Percentiles rank a stretch among this genome's conserved stretches.
Conservation (phyloP, 2,888 invertebrate genomes). For the Tribolium freemani region DNA sequence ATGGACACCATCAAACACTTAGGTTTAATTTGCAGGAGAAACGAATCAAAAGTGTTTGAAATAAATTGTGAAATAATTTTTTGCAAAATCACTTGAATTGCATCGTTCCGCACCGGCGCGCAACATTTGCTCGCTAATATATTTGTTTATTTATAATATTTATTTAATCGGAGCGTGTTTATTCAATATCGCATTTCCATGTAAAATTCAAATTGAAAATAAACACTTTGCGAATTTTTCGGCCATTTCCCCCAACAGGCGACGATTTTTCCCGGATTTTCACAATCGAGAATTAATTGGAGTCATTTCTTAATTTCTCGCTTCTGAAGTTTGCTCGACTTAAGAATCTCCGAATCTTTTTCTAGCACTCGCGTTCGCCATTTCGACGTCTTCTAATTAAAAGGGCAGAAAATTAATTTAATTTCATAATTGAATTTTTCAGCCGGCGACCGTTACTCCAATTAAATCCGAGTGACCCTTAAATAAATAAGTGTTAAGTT, state of each 20-base stretch:
- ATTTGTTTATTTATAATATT: constrained; percentile 24
- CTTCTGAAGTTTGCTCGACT: constrained; percentile 21
- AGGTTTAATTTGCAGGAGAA: no score
- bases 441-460: constrained; percentile 44
- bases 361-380: constrained; percentile 63
- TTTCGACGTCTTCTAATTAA: constrained; percentile 67
- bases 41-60: no score
- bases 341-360: constrained; percentile 53
- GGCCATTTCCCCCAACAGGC: not conserved
- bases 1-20: no score
- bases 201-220: constrained; percentile 17
- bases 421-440: constrained; percentile 69
- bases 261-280: constrained; percentile 64
- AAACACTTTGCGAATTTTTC: not conserved
- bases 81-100: no score
- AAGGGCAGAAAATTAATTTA: constrained; percentile 68
- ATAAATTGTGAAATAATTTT: no score
- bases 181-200: constrained; percentile 9
- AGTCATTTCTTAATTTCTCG: constrained; percentile 66
- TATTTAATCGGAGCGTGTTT: constrained; percentile 19
- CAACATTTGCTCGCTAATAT: constrained; percentile 12
- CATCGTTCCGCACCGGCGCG: not conserved
- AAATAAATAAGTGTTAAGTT: constrained; percentile 58
- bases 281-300: constrained; percentile 69
- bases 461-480: constrained; percentile 56